Conservation (phyloP, 1,140 invertebrate species). For the Drosophila repleta region DNA sequence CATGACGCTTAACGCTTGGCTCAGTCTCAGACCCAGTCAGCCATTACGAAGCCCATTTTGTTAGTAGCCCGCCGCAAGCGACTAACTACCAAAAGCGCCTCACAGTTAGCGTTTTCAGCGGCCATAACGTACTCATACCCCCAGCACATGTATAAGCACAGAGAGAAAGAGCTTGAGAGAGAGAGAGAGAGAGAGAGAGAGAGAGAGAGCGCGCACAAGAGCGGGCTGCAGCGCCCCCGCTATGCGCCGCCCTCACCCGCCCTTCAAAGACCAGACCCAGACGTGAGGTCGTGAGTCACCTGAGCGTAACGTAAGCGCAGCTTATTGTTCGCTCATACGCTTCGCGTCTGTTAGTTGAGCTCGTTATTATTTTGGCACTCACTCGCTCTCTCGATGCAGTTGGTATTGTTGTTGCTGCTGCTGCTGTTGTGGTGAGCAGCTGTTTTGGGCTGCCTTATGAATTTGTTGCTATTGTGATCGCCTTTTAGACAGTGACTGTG, state of each 20-base stretch:
- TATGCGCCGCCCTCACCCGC: constrained; percentile 39
- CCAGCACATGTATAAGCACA: constrained; percentile 52
- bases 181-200: constrained; percentile 17
- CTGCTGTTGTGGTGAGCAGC: constrained; percentile 30
- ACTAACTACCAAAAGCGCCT: constrained; percentile 71
- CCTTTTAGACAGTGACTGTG: constrained; percentile 20
- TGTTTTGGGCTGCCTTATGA: constrained; percentile 31
- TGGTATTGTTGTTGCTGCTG: constrained; percentile 4
- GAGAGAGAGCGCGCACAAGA: constrained; percentile 7
- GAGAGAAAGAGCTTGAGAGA: constrained; percentile 18
- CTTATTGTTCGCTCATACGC: constrained; percentile 61
- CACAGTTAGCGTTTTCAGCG: constrained; percentile 38
- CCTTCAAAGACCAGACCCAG: constrained; percentile 43
- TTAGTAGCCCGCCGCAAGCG: constrained; percentile 76
- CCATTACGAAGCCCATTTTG: constrained; percentile 80
- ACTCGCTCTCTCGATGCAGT: constrained; percentile 32
- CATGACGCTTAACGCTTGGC: constrained; percentile 75
- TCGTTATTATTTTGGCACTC: constrained; percentile 28
- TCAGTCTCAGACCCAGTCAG: constrained; percentile 69
- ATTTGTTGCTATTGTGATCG: constrained; percentile 39
- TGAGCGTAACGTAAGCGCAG: constrained; percentile 83
- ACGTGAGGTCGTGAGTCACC: constrained; percentile 73
- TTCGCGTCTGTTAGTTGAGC: constrained; percentile 33
- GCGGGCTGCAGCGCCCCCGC: constrained; percentile 52
- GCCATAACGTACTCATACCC: constrained; percentile 54